Conservation (phyloP, 2,113 vertebrate genomes). For the Lonchura striata region DNA sequence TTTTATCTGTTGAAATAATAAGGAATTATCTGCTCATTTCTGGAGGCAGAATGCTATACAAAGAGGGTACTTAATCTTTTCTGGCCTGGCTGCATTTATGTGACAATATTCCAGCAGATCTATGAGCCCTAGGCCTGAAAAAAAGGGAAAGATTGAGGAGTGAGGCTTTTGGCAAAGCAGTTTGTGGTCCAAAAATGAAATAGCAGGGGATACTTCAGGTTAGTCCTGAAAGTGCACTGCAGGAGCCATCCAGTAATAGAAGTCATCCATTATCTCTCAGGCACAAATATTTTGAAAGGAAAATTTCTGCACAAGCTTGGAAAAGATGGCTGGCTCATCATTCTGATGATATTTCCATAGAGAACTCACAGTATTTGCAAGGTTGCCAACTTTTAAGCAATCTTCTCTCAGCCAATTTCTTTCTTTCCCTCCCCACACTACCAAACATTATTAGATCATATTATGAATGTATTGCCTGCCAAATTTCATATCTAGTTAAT, state of each 20-base stretch:
- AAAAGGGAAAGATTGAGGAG: background rate
- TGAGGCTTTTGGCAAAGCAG: background rate
- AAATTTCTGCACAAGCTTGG: background rate
- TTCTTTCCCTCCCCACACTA: conserved; percentile 1
- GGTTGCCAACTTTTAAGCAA: conserved; percentile 58
- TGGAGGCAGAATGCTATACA: background rate
- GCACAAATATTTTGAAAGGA: conserved; percentile 47
- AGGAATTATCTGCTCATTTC: background rate
- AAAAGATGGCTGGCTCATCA: conserved; percentile 23
- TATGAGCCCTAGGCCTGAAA: background rate
- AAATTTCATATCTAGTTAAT: conserved; percentile 62
- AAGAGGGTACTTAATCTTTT: background rate
- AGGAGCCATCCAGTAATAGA: conserved; percentile 21
- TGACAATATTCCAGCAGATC: background rate
- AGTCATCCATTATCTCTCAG: conserved; percentile 13
- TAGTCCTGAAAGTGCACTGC: background rate
- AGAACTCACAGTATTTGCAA: conserved; percentile 46
- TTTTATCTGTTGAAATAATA: background rate
- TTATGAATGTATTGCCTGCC: conserved; percentile 39
- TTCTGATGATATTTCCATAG: conserved; percentile 52
- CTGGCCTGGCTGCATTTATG: background rate
- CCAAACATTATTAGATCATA: conserved; percentile 69
- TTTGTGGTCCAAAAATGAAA: background rate
- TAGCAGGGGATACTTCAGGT: background rate
- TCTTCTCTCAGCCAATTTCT: conserved; percentile 34